Evolutionary conservation across 1,140 invertebrate species (phyloP).

Genomic region (Bradynema listronoti): DNA sequence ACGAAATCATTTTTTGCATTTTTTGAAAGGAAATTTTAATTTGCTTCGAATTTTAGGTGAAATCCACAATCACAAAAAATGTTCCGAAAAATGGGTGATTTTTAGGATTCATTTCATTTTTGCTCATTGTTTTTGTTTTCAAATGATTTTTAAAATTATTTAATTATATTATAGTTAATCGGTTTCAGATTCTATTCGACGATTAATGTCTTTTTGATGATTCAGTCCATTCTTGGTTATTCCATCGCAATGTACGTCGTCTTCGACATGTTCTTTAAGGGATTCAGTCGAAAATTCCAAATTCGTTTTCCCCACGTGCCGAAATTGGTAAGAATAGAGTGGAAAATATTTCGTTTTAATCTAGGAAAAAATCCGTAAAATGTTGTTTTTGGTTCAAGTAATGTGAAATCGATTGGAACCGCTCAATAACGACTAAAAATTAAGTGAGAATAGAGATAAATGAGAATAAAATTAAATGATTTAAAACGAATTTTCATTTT

Average conservation of each 20-base stretch:
- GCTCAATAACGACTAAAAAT: too few species aligned
- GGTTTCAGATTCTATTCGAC: constrained; percentile 50
- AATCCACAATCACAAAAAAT: constrained; percentile 61
- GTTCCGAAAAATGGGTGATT: constrained; percentile 56
- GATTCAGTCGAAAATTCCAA: constrained; percentile 50
- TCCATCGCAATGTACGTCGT: constrained; percentile 58
- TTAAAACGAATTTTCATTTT: too few species aligned
- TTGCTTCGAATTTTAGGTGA: too few species aligned
- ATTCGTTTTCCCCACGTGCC: constrained; percentile 46
- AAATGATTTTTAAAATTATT: constrained; percentile 2
- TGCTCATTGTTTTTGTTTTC: neutral
- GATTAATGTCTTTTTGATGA: constrained; percentile 54
- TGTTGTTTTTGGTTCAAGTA: too few species aligned
- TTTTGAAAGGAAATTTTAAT: too few species aligned
- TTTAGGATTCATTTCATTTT: too few species aligned
- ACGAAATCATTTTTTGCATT: too few species aligned
- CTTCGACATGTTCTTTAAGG: constrained; percentile 58
- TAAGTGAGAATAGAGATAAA: too few species aligned
- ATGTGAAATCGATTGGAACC: too few species aligned
- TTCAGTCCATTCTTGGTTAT: constrained; percentile 54
- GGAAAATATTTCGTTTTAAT: too few species aligned
- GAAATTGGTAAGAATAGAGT: constrained; percentile 33
- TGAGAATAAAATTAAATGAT: too few species aligned
- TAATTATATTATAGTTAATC: constrained; percentile 7
- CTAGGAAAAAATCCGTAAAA: too few species aligned